phyloP scores from a whole-genome alignment of 2,797 vertebrate genomes.

The Parotocinclus haroldoi region DNA sequence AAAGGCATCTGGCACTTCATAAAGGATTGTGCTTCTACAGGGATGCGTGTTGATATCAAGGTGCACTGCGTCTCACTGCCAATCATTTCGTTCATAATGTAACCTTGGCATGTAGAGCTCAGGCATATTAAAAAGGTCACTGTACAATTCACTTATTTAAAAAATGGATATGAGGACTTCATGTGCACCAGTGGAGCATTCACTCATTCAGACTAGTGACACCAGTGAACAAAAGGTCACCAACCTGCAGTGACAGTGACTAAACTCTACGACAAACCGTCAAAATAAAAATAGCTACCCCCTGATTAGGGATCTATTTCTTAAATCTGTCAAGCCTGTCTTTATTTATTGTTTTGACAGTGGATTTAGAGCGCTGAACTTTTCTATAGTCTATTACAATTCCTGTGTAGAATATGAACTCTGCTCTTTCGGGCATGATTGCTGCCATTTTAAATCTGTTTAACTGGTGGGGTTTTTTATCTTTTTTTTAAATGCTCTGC shows the following conservation, averaged over 20 bases:
- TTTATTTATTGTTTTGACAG: too few species aligned
- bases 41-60: constrained; percentile 15
- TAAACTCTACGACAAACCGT: too few species aligned
- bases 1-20: neutral
- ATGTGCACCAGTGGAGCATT: neutral
- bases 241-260: neutral
- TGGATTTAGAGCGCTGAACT: too few species aligned
- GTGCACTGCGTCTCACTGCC: constrained; percentile 52
- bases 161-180: neutral
- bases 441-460: too few species aligned
- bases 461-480: too few species aligned
- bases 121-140: constrained; percentile 64
- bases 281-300: too few species aligned
- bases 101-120: constrained; percentile 46
- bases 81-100: constrained; percentile 57
- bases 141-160: neutral
- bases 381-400: too few species aligned
- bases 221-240: neutral
- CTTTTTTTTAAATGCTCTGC: too few species aligned
- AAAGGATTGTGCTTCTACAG: constrained; percentile 26
- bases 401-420: too few species aligned
- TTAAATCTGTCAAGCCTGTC: too few species aligned
- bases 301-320: too few species aligned
- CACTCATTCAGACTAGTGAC: neutral
- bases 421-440: too few species aligned